Evolutionary conservation across 37 sponge, comb jelly and placozoan species (phyloP).

Genomic region (Bolinopsis microptera): DNA sequence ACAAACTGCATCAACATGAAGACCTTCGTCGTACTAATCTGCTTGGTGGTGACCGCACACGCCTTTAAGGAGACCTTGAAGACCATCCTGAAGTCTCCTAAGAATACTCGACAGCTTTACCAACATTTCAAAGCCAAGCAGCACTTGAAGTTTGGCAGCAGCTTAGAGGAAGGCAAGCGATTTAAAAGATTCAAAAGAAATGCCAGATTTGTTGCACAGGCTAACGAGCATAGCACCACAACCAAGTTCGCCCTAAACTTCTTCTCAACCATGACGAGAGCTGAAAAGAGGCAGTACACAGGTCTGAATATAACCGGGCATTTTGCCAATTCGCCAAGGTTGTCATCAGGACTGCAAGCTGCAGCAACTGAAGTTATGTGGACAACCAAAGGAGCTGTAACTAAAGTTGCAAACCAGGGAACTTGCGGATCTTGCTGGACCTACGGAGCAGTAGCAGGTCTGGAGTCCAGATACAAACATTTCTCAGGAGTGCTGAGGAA

Average conservation of each 20-base stretch:
- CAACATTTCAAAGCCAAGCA: neutral
- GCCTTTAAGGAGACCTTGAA: neutral
- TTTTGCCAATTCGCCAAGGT: neutral
- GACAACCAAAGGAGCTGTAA: neutral
- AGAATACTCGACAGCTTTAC: neutral
- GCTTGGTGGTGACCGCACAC: neutral
- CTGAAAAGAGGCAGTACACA: neutral
- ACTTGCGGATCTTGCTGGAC: conserved; percentile 18
- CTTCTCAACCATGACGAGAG: neutral
- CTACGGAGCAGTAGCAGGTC: conserved; percentile 24
- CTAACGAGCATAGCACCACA: neutral
- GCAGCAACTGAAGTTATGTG: neutral
- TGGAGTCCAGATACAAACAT: conserved; percentile 2
- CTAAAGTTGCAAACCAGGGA: conserved; percentile 10
- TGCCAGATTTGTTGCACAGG: neutral
- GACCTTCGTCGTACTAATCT: neutral
- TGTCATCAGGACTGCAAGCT: neutral
- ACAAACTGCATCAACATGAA: neutral
- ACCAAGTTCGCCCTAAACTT: neutral
- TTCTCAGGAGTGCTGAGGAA: conserved; percentile 2
- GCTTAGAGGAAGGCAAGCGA: neutral
- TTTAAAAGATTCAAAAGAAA: neutral
- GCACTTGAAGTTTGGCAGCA: neutral
- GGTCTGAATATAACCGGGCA: conserved; percentile 11
- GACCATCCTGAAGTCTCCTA: neutral